phyloP scores from a whole-genome alignment of 2,797 vertebrate species.

The Sebastes diploproa region DNA sequence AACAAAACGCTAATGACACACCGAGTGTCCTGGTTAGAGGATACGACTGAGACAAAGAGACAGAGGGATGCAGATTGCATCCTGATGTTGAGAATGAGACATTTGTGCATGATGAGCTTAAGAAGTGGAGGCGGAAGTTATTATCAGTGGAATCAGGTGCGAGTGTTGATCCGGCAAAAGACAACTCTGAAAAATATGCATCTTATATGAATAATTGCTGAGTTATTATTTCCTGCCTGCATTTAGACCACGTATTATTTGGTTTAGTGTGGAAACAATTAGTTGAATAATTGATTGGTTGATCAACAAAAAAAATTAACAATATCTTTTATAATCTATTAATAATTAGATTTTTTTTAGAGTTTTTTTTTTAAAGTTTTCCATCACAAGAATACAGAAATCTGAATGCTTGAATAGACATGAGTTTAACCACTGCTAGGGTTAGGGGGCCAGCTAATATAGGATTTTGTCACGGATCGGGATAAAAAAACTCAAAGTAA shows the following conservation, averaged over 20 bases:
- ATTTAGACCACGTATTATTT: not conserved
- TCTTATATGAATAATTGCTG: not conserved
- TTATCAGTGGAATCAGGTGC: not conserved
- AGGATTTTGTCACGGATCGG: no score
- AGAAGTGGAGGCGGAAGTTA: conserved; percentile 11
- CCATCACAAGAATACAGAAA: no score
- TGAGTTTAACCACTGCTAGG: no score
- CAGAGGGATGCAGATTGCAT: conserved; percentile 25
- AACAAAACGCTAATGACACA: conserved; percentile 56
- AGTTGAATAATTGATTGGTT: not conserved
- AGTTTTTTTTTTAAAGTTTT: no score
- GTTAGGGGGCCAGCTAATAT: no score
- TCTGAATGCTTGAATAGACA: no score
- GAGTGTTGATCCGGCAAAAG: not conserved
- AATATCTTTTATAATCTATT: not conserved
- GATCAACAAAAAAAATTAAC: not conserved
- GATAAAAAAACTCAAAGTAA: no score
- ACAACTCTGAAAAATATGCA: not conserved
- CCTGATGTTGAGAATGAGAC: conserved; percentile 21
- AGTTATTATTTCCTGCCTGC: not conserved
- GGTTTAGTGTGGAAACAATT: not conserved
- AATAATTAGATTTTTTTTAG: not conserved
- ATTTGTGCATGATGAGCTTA: not conserved
- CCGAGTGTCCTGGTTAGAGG: conserved; percentile 51
- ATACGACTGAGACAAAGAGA: conserved; percentile 41